Evolutionary conservation across 2,888 invertebrate genomes (phyloP).

Genomic region (Stratiomys singularior): DNA sequence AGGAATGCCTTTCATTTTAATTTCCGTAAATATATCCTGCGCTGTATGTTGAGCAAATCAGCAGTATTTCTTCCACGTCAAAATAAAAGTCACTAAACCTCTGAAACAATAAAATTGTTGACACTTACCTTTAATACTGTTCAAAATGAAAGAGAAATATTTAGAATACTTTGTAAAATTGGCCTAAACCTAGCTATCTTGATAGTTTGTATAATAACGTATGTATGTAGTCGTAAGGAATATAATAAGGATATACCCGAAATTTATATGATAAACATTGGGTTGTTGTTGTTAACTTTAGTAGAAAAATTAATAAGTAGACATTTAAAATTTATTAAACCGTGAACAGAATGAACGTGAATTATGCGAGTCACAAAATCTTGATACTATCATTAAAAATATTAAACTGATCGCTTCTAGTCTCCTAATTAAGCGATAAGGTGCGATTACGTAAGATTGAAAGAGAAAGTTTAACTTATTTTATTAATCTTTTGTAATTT

Average conservation of each 20-base stretch:
- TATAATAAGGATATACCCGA: constrained; percentile 14
- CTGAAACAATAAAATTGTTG: constrained; percentile 24
- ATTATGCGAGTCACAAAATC: background rate
- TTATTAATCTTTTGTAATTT: background rate
- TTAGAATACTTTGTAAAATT: constrained; percentile 28
- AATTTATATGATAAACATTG: constrained; percentile 34
- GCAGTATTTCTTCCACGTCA: constrained; percentile 14
- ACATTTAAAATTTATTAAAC: background rate
- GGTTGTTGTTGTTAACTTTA: constrained; percentile 33
- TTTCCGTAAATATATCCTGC: background rate
- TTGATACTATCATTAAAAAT: background rate
- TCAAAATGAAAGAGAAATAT: background rate
- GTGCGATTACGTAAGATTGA: constrained; percentile 14
- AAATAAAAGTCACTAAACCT: background rate
- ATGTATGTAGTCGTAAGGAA: constrained; percentile 7
- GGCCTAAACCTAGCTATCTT: constrained; percentile 35
- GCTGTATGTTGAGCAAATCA: background rate
- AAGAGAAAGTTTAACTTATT: background rate
- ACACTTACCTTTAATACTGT: background rate
- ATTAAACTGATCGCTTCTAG: constrained; percentile 47
- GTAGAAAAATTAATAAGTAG: constrained; percentile 16
- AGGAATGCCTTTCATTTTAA: constrained; percentile 8
- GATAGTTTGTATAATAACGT: constrained; percentile 31
- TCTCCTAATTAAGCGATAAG: constrained; percentile 41
- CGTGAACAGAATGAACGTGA: constrained; percentile 1